phyloP scores from a whole-genome alignment of 2,888 invertebrate species.

The Nectonema munidae region DNA sequence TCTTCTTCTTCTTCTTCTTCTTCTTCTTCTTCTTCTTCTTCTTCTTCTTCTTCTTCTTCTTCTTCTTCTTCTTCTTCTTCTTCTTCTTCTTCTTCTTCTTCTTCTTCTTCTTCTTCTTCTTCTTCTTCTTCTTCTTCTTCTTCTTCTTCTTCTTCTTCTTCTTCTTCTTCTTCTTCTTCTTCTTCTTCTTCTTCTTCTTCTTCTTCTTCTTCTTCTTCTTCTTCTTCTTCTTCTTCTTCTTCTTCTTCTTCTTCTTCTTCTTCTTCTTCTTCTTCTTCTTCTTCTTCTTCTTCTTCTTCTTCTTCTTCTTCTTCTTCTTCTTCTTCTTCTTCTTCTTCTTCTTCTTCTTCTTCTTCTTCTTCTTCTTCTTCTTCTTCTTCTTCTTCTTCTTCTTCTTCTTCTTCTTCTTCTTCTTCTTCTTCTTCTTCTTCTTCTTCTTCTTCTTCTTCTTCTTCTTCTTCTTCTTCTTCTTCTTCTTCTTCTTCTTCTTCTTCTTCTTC shows the following conservation, averaged over 20 bases:
- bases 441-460: neutral
- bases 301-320: constrained; percentile 18
- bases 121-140: constrained; percentile 5
- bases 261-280: constrained; percentile 1
- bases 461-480: constrained; percentile 11
- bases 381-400: constrained; percentile 14
- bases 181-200: constrained; percentile 5
- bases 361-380: constrained; percentile 10
- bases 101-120: constrained; percentile 5
- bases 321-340: constrained; percentile 20
- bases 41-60: constrained; percentile 5
- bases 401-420: constrained; percentile 15
- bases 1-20: constrained; percentile 5
- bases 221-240: constrained; percentile 5
- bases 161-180: constrained; percentile 5
- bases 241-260: constrained; percentile 5
- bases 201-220: constrained; percentile 5
- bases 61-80: constrained; percentile 5
- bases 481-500: constrained; percentile 11
- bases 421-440: constrained; percentile 13
- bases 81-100: constrained; percentile 5
- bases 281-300: constrained; percentile 11
- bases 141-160: constrained; percentile 5
- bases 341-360: constrained; percentile 21
- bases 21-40: constrained; percentile 5